These are phyloP conservation scores for Lithophane ornitopus DNA, from an alignment of 2,888 invertebrate genomes.

Conservation along the genomic window DNA sequence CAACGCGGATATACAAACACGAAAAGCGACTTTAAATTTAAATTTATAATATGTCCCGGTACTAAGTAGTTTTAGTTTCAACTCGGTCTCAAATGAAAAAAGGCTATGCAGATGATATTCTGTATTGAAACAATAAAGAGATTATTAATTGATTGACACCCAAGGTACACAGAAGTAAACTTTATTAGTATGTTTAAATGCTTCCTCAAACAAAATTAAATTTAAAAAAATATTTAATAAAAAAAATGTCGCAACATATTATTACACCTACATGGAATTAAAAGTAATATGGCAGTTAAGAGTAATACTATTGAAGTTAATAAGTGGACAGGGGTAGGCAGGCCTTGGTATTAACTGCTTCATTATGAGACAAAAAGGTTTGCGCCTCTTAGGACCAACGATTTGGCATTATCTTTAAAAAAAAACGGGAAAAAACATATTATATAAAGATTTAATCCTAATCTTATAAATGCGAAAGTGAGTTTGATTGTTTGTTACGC, in stretches of 20 bases:
- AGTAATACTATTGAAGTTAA: constrained; percentile 56
- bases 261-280: constrained; percentile 64
- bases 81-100: neutral
- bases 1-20: no score
- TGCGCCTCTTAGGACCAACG: constrained; percentile 32
- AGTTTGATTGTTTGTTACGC: no score
- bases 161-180: constrained; percentile 26
- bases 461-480: no score
- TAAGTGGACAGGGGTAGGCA: constrained; percentile 66
- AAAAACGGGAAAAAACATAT: neutral
- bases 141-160: neutral
- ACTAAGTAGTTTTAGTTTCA: neutral
- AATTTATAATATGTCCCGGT: no score
- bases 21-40: no score
- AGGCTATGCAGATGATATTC: neutral
- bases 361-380: constrained; percentile 50
- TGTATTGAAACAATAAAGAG: neutral
- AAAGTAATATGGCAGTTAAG: constrained; percentile 43
- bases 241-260: constrained; percentile 39
- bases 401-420: neutral
- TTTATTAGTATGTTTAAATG: constrained; percentile 16
- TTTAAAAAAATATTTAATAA: constrained; percentile 32
- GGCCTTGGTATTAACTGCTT: constrained; percentile 65
- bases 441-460: neutral
- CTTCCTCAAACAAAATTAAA: constrained; percentile 43